phyloP scores from a whole-genome alignment of 2,113 vertebrate genomes.

The Psephotus haematonotus region DNA sequence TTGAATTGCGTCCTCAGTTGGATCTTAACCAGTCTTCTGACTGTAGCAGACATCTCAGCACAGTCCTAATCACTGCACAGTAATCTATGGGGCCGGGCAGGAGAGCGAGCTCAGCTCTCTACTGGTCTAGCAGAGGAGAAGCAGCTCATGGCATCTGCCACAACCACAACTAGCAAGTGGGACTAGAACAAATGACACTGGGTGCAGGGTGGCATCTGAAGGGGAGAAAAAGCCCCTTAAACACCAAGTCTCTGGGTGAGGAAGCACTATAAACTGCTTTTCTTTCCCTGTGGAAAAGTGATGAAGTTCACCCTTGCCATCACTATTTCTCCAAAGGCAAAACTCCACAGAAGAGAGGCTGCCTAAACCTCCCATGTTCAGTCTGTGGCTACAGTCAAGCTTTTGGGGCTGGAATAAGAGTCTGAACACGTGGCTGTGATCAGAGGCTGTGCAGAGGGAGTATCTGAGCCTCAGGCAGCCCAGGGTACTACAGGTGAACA shows the following conservation, averaged over 20 bases:
- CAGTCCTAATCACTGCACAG: fast-evolving
- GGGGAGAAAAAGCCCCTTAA: fast-evolving
- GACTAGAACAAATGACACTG: background rate
- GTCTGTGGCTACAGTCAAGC: background rate
- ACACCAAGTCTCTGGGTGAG: background rate
- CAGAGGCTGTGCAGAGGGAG: background rate
- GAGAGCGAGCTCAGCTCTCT: background rate
- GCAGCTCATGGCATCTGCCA: background rate
- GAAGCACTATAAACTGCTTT: background rate
- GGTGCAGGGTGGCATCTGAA: background rate
- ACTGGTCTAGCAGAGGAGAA: background rate
- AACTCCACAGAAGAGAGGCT: background rate
- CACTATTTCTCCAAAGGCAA: background rate
- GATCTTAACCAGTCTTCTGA: background rate
- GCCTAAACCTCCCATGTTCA: background rate
- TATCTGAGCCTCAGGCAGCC: background rate
- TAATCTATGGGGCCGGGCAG: no score
- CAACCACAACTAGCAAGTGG: background rate
- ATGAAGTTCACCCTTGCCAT: background rate
- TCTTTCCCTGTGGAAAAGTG: background rate
- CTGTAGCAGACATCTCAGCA: fast-evolving
- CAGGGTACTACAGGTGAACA: fast-evolving
- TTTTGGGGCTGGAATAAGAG: background rate
- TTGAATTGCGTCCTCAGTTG: fast-evolving
- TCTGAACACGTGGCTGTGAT: background rate